phyloP scores from a whole-genome alignment of 2,113 vertebrate genomes.

The Bucco capensis region DNA sequence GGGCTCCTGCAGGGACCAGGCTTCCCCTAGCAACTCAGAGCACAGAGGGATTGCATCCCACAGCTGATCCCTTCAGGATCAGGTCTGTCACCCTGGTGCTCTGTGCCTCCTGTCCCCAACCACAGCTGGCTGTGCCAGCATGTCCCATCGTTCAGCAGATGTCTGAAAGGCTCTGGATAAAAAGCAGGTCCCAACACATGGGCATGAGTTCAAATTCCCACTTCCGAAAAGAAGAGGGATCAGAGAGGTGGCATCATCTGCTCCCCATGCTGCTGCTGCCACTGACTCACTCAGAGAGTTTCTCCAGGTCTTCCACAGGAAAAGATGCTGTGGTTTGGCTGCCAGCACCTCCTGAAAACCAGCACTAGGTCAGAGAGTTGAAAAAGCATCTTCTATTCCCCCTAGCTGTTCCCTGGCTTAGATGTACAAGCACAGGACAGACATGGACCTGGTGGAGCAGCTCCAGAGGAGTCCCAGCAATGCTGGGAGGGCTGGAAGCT shows the following conservation, averaged over 20 bases:
- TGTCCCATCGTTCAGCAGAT: background rate
- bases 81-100: background rate
- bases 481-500: background rate
- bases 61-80: background rate
- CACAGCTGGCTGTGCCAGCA: rapidly evolving
- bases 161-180: background rate
- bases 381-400: background rate
- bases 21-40: background rate
- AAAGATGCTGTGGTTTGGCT: background rate
- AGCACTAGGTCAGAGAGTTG: background rate
- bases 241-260: background rate
- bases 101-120: background rate
- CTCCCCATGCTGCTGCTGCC: background rate
- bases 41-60: background rate
- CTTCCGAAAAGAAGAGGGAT: background rate
- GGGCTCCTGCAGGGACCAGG: background rate
- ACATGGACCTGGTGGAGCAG: background rate
- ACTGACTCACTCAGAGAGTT: background rate
- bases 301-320: background rate
- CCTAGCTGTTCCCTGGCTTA: background rate
- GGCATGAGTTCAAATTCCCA: background rate
- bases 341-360: background rate
- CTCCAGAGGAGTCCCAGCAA: background rate
- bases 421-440: background rate
- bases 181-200: background rate